Evolutionary conservation across 2,888 invertebrate species (phyloP), one percentile per base, ranked within the genome.

Genomic region (Epistrophella euchroma): DNA sequence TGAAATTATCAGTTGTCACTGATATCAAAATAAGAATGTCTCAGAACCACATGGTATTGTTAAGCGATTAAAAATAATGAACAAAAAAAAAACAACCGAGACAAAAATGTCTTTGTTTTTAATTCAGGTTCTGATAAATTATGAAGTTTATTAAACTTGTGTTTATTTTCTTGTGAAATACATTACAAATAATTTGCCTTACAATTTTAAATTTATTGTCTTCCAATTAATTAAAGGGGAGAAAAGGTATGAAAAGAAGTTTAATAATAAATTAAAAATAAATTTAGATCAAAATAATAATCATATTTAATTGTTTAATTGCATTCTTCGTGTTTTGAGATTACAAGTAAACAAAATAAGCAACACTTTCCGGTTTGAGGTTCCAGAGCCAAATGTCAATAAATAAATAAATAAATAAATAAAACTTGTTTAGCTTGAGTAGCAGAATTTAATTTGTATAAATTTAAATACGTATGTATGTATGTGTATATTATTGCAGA

Each of bases 401-500:
- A n/a, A n/a, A n/a, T n/a, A n/a, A n/a, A n/a, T n/a, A n/a, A n/a
- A 79, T 28, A 5, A 28, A 5, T 4, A 4, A 32, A 72, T 60
- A 50, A 62, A 50, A 62, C 25, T 64, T 40, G 22, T 52, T 52
- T 32, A 62, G 52, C 50, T 22, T 43, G 52, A 35, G 47, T 55
- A 32, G 37, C 28, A 5, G 22, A 15, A 15, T 50, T n/a, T 22
- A 50, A 60, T 35, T 40, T 28, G 19, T 43, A 11, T 17, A 45
- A 45, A 45, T 45, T 5, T 47, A 22, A 47, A 19, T 11, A 47
- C 11, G 17, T n/a, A n/a, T 1, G 7, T 4, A 13, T 40, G 4
- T 45, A 1, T 35, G 2, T 37, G 13, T 43, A 0, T 35, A 11
- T 28, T 2, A 11, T 68, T 88, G 43, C 85, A 94, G 94, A 97